These are phyloP conservation scores for Lycaon pictus DNA, from an alignment of 2,113 vertebrate genomes.

Conservation along the genomic window DNA sequence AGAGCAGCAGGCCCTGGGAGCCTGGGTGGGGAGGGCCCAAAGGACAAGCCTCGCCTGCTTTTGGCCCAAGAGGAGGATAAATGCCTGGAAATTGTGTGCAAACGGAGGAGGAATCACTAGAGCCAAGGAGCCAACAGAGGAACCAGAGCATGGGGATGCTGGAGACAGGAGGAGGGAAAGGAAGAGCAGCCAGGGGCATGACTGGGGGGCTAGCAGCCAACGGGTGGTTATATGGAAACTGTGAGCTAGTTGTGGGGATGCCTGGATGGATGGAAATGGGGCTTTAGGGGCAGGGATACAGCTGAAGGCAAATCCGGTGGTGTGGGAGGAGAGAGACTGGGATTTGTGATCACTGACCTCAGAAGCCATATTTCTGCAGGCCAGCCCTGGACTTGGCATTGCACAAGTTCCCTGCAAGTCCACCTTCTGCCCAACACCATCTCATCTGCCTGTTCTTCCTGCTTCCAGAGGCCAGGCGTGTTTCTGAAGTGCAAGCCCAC, in stretches of 20 bases:
- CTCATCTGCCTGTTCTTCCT: not conserved
- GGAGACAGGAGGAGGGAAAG: not conserved
- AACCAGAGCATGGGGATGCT: not conserved
- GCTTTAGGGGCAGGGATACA: not conserved
- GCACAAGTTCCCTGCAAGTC: not conserved
- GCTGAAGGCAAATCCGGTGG: constrained; percentile 34
- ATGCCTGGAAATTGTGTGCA: constrained; percentile 61
- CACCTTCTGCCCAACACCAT: not conserved
- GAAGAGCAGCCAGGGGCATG: not conserved
- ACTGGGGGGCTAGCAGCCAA: not conserved
- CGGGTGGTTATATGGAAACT: constrained; percentile 42
- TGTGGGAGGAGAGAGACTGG: not conserved
- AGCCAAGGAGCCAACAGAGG: constrained; percentile 2
- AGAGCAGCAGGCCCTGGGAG: not conserved
- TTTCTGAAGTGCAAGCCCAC: not conserved
- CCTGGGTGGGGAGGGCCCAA: not conserved
- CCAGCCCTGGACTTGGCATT: not conserved
- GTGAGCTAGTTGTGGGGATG: constrained; percentile 49
- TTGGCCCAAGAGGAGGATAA: constrained; percentile 44
- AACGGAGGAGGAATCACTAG: constrained; percentile 22
- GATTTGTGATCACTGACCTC: not conserved
- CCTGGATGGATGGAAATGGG: constrained; percentile 25
- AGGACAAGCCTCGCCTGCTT: not conserved
- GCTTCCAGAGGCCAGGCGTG: not conserved
- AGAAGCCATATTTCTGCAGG: not conserved